A percentile compares a stretch with the other conserved stretches of the same genome.
phyloP scores from a whole-genome alignment of 1,140 invertebrate genomes.

The Branchinecta lynchi region DNA sequence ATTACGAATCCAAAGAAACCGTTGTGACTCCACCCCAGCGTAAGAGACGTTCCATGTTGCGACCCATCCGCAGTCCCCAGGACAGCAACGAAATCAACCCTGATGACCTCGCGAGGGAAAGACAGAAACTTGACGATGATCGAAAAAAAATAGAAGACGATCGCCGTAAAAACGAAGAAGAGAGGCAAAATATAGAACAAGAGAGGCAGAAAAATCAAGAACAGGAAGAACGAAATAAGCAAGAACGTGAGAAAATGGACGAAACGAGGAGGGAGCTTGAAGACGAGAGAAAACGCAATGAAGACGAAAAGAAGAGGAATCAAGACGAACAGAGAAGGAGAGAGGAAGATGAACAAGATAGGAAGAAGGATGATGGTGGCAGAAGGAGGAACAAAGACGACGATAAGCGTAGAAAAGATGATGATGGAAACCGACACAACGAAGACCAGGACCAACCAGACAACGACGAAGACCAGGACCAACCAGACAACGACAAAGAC shows the following conservation, averaged over 20 bases:
- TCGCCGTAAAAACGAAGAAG: not conserved
- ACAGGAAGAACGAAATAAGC: not conserved
- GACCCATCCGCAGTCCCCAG: no score
- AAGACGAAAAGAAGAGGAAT: not conserved
- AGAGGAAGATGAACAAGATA: not conserved
- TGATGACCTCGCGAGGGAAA: no score
- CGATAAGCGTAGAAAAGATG: not conserved
- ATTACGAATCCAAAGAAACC: no score
- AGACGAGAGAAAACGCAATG: not conserved
- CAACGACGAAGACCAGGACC: not conserved
- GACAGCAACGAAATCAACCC: no score
- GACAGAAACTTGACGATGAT: no score
- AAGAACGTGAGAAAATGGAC: not conserved
- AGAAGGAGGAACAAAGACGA: slow-evolving; percentile 3
- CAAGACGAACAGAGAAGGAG: slow-evolving; percentile 8
- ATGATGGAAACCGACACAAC: not conserved
- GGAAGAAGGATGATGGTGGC: not conserved
- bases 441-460: not conserved
- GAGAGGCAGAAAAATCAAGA: not conserved
- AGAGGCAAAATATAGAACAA: not conserved
- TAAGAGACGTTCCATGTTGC: no score
- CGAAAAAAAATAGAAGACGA: not conserved
- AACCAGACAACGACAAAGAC: not conserved
- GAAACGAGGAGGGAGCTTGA: not conserved
- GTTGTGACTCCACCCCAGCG: no score